Evolutionary conservation across 2,888 invertebrate genomes (phyloP), one percentile per base, ranked within the genome.

Genomic region (Leucophenga montana): DNA sequence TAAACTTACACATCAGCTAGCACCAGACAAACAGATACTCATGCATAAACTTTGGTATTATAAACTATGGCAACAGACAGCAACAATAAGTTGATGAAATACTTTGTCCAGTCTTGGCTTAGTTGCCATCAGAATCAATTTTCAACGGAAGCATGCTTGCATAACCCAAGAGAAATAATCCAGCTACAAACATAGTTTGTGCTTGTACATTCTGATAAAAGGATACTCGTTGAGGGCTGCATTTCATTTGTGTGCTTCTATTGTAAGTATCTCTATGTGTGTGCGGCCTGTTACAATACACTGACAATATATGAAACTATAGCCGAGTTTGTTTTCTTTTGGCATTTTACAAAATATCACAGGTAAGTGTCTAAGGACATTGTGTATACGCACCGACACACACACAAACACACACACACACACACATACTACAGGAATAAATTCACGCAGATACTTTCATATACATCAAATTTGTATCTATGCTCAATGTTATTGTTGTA

Each of bases 111-210:
- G 44, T 61, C 18, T 61, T 44, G 16, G 9, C 39, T 44, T 61
- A 16, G 16, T 20, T 44, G 18, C n/a, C 61, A 39, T 27, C 82
- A 75, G 78, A 79, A 79, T 79, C 82, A 79, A 79, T 79, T 79
- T 82, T 75, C 80, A 82, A 79, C 78, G 78, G 79, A 76, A 79
- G 78, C 80, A 75, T 82, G 82, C 82, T 79, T 82, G 79, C 80
- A 74, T 82, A 79, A 79, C 79, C 82, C 78, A 72, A 73, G 80
- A 75, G 79, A 76, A 77, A 78, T 75, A 75, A 56, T 39, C 22
- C 48, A 59, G 22, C 9, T n/a, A 50, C 50, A 61, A 14, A 44
- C 61, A 39, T 16, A 57, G 11, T 3, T 5, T 39, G 39, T 39
- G 11, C 39, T 39, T 11, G 39, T 11, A 39, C 1, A 39, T 39